Evolutionary conservation across 2,797 vertebrate genomes (phyloP).

Genomic region (Triplophysa yarkandensis): DNA sequence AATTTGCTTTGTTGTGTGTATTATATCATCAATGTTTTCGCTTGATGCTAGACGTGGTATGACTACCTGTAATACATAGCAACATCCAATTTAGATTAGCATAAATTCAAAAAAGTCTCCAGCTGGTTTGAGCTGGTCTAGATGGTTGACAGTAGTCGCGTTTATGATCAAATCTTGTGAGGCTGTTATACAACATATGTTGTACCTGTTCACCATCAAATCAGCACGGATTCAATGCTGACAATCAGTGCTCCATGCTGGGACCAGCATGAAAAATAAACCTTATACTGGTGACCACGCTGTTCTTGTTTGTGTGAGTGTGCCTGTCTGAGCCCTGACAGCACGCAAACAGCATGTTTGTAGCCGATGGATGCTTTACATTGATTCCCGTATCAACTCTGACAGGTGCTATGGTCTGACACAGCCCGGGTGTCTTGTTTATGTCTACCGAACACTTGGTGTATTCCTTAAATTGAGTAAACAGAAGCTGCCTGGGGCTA

Average conservation of each 20-base stretch:
- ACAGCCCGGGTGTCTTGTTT: constrained; percentile 72
- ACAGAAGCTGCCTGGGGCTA: constrained; percentile 75
- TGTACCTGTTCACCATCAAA: background rate
- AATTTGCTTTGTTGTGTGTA: constrained; percentile 44
- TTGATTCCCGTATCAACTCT: constrained; percentile 67
- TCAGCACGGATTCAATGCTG: background rate
- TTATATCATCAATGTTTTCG: constrained; percentile 27
- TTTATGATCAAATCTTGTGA: background rate
- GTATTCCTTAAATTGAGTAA: constrained; percentile 75
- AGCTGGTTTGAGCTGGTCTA: background rate
- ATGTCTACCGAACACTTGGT: constrained; percentile 65
- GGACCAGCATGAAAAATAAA: background rate
- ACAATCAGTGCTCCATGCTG: background rate
- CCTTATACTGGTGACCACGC: background rate
- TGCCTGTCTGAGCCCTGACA: constrained; percentile 39
- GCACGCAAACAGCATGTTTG: constrained; percentile 31
- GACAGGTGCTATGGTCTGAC: constrained; percentile 78
- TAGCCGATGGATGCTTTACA: constrained; percentile 37
- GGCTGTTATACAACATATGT: background rate
- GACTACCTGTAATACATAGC: constrained; percentile 1
- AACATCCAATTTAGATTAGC: background rate
- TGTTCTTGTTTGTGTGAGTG: constrained; percentile 17
- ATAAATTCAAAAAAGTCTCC: no score
- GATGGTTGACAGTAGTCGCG: background rate
- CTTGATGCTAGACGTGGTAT: background rate